These are phyloP conservation scores for Lasioglossum albipes DNA, from an alignment of 1,140 invertebrate genomes.

Conservation along the genomic window DNA sequence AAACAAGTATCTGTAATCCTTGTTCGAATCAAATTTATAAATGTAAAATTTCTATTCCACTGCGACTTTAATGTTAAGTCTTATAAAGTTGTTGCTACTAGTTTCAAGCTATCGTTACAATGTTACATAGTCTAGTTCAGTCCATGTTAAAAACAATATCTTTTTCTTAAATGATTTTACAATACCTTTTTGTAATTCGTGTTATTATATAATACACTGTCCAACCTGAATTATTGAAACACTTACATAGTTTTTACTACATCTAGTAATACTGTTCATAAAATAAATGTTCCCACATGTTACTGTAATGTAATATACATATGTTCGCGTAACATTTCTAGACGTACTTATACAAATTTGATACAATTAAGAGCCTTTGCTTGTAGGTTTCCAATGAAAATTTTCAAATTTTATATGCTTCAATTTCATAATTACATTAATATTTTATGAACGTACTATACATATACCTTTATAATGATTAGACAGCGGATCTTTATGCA, in stretches of 20 bases:
- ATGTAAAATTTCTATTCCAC: background rate
- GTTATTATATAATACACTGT: no score
- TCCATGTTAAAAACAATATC: conserved; percentile 15
- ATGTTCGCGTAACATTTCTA: conserved; percentile 1
- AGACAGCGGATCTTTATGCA: no score
- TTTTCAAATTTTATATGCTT: background rate
- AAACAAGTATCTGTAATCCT: background rate
- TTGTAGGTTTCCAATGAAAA: background rate
- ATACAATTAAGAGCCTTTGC: conserved; percentile 2
- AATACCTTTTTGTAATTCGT: background rate
- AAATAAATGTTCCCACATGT: conserved; percentile 16
- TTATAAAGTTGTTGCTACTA: background rate
- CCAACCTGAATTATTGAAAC: no score
- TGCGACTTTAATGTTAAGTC: background rate
- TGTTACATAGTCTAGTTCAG: conserved; percentile 8
- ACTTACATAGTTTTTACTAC: background rate
- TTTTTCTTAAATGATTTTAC: conserved; percentile 1
- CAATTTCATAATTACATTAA: conserved; percentile 29
- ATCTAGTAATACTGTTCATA: conserved; percentile 9
- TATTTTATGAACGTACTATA: background rate
- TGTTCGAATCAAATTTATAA: background rate
- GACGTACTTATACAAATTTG: background rate
- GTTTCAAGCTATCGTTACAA: background rate
- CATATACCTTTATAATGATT: conserved; percentile 1
- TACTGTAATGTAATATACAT: background rate